Evolutionary conservation across 2,888 invertebrate genomes (phyloP), one percentile per base, ranked within the genome.

Genomic region (Smittia sp.): DNA sequence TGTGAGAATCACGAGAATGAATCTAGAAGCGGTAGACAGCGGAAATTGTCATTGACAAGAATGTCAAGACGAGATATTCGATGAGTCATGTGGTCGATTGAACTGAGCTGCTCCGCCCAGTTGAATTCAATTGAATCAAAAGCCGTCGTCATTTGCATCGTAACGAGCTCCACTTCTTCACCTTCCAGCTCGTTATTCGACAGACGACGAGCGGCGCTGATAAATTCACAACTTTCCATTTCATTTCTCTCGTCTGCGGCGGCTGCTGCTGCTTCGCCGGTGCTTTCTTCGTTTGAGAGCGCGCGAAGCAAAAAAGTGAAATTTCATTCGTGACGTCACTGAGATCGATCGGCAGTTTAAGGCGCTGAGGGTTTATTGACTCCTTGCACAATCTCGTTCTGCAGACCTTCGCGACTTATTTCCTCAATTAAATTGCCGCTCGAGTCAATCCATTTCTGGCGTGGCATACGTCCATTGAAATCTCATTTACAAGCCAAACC

Each of bases 221-320:
- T 58, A 58, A 58, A 46, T 46, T 46, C 15, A 46, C 46, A 46
- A 58, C 58, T 58, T 58, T 58, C 58, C 58, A 58, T 58, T 58
- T 58, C 58, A 58, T 58, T 58, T 58, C 58, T 46, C 32, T n/a
- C n/a, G 58, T 58, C 58, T 58, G 18, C n/a, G 2, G 32, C 32
- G 3, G 32, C 32, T 32, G 32, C 46, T n/a, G 46, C 15, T 46
- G 46, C 11, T 9, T 32, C 32, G 9, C 32, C 32, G 15, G 15
- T 46, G 58, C n/a, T 58, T 58, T 58, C 58, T 58, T 58, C 18
- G 58, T 22, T 46, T 18, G 2, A 7, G 9, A 58, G 22, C 22
- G 58, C 22, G n/a, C 46, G 58, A 22, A 18, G 18, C 46, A 3
- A 58, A 58, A 52, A 58, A 58, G 58, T 58, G 58, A 58, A 58